Evolutionary conservation across 2,888 invertebrate species (phyloP).

Genomic region (Lamellibrachia columna): DNA sequence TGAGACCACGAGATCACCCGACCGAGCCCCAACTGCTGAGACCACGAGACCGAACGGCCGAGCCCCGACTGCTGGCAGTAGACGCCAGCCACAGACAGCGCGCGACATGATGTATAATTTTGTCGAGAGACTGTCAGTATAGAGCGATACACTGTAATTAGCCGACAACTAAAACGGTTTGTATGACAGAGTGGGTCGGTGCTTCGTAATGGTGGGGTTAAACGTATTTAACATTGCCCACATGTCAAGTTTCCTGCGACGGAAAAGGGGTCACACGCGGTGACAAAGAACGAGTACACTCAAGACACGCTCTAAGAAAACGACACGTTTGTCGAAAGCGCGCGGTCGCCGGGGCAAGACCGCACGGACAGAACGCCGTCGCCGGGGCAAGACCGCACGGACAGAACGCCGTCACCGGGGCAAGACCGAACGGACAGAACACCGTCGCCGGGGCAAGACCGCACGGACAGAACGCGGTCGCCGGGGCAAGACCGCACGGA

Average conservation of each 20-base stretch:
- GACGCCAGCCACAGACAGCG: neutral
- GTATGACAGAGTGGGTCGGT: neutral
- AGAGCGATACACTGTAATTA: constrained; percentile 4
- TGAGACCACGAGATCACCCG: neutral
- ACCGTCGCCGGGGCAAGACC: too few relatives aligned
- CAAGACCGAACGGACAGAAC: too few relatives aligned
- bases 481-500: too few relatives aligned
- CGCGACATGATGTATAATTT: neutral
- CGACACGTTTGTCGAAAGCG: neutral
- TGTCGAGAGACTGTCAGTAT: neutral
- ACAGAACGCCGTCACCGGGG: too few relatives aligned
- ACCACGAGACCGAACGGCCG: neutral
- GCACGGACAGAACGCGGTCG: too few relatives aligned
- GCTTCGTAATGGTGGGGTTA: constrained; percentile 4
- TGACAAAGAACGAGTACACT: neutral
- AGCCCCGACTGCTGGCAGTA: neutral
- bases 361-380: too few relatives aligned
- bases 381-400: too few relatives aligned
- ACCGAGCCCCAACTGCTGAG: neutral
- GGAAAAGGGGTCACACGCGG: neutral
- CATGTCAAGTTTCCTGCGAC: neutral
- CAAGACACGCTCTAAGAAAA: neutral
- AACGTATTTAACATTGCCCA: constrained; percentile 5
- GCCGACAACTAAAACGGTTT: constrained; percentile 16
- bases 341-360: neutral